These are phyloP conservation scores for Myopa tessellatipennis DNA, from an alignment of 2,888 invertebrate genomes.

Conservation along the genomic window DNA sequence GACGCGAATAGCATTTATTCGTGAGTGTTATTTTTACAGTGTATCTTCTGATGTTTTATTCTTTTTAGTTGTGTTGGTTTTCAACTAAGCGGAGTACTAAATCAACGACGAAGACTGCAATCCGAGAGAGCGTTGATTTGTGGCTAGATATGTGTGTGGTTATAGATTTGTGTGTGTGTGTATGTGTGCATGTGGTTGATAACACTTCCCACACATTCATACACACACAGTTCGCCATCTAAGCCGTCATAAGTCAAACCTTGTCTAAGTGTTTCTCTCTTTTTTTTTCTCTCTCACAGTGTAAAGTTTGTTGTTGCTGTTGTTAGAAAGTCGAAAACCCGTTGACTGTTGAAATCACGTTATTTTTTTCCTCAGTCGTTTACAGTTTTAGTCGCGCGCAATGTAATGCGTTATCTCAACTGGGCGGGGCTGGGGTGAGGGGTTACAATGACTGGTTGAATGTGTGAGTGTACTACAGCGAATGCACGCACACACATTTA, in stretches of 20 bases:
- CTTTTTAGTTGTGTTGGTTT: not conserved
- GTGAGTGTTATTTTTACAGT: no score
- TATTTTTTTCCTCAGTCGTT: not conserved
- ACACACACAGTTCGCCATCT: not conserved
- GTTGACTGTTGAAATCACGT: conserved; percentile 26
- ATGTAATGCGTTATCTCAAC: conserved; percentile 23
- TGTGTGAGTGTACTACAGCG: not conserved
- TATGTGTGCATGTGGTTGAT: conserved; percentile 12
- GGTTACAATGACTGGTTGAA: not conserved
- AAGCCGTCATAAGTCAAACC: conserved; percentile 26
- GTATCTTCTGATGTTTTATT: not conserved
- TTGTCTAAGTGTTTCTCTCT: conserved; percentile 1
- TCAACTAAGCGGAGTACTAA: conserved; percentile 21
- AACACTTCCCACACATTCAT: not conserved
- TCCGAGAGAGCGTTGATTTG: conserved; percentile 19
- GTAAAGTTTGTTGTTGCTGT: not conserved
- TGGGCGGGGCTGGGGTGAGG: conserved; percentile 11
- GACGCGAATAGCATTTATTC: no score
- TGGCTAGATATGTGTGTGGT: conserved; percentile 26
- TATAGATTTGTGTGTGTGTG: conserved; percentile 22
- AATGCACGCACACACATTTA: not conserved
- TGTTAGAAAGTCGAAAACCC: conserved; percentile 5
- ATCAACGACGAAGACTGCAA: conserved; percentile 21
- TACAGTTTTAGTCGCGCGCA: conserved; percentile 3
- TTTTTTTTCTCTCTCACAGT: not conserved